phyloP scores from a whole-genome alignment of 2,888 invertebrate genomes.

The Meta bourneti region DNA sequence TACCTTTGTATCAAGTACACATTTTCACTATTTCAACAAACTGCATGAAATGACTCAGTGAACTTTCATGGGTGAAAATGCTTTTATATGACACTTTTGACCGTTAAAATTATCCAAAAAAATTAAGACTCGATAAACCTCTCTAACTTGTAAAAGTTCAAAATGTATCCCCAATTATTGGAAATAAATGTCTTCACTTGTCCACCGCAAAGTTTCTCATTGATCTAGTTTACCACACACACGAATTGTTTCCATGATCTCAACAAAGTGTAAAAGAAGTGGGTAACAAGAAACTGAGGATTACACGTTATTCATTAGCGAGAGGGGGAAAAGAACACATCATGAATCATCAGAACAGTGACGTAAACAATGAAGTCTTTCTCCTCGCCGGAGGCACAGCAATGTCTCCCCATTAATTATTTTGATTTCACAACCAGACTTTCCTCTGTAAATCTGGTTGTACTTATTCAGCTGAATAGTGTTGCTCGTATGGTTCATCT shows the following conservation, averaged over 20 bases:
- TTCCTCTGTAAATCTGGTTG: conserved; percentile 1
- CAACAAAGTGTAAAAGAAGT: neutral
- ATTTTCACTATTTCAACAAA: too few species aligned
- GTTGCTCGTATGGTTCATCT: neutral
- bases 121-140: too few species aligned
- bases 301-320: conserved; percentile 4
- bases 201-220: neutral
- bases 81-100: too few species aligned
- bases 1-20: too few species aligned
- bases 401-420: conserved; percentile 18
- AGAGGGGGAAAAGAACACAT: conserved; percentile 8
- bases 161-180: too few species aligned
- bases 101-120: too few species aligned
- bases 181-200: too few species aligned
- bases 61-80: too few species aligned
- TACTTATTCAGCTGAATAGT: neutral
- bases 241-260: neutral
- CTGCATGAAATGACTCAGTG: too few species aligned
- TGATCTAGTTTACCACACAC: neutral
- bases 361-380: conserved; percentile 30
- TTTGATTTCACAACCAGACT: conserved; percentile 21
- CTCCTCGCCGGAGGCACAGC: conserved; percentile 1
- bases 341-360: conserved; percentile 31
- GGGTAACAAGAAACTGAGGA: neutral
- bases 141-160: too few species aligned